Conservation (phyloP, 2,797 vertebrate species). For the Sebastolobus altivelis region DNA sequence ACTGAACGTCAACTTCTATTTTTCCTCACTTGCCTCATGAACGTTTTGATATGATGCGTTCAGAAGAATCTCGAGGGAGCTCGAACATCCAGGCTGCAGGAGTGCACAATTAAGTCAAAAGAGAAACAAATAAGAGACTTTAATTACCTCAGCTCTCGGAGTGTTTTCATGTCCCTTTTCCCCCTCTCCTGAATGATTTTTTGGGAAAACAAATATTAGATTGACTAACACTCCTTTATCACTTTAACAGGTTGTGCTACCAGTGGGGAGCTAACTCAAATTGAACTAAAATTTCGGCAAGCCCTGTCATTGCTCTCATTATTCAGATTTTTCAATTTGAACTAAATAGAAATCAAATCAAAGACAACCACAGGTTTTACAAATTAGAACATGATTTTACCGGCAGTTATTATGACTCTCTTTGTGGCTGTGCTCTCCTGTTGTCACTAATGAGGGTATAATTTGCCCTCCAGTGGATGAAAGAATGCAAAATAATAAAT, state of each 20-base stretch:
- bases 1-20: constrained; percentile 68
- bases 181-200: constrained; percentile 2
- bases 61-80: constrained; percentile 58
- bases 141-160: constrained; percentile 57
- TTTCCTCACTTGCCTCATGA: constrained; percentile 55
- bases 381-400: constrained; percentile 55
- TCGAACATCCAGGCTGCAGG: constrained; percentile 39
- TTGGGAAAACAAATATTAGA: constrained; percentile 30
- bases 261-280: constrained; percentile 26
- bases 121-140: constrained; percentile 54
- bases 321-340: constrained; percentile 40
- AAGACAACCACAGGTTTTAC: constrained; percentile 50
- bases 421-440: constrained; percentile 43
- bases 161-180: constrained; percentile 17
- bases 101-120: constrained; percentile 64
- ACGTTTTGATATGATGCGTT: constrained; percentile 70
- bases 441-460: constrained; percentile 45
- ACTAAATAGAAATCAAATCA: constrained; percentile 54
- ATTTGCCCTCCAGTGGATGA: constrained; percentile 41
- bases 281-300: constrained; percentile 24
- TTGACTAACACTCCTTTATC: constrained; percentile 39
- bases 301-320: constrained; percentile 38
- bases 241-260: constrained; percentile 41
- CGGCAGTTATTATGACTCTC: constrained; percentile 46
- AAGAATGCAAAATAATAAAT: constrained; percentile 43